phyloP scores from a whole-genome alignment of 2,797 vertebrate species.

The Lycodopsis pacificus region DNA sequence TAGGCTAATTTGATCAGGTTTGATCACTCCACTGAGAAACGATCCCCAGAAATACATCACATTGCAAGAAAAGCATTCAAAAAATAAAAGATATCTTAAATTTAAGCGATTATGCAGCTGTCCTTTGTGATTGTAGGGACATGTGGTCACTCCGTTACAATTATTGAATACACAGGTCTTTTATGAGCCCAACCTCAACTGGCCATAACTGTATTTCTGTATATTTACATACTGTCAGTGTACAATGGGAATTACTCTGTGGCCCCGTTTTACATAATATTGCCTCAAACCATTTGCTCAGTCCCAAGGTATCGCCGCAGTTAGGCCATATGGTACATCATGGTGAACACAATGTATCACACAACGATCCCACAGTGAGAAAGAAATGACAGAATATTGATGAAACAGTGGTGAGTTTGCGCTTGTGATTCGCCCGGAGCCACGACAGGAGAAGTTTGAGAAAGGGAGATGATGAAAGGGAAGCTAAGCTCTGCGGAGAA shows the following conservation, averaged over 20 bases:
- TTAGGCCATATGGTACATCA: conserved; percentile 70
- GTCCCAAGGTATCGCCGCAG: conserved; percentile 60
- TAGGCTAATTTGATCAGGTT: conserved; percentile 41
- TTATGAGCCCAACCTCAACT: not conserved
- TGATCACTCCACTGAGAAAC: conserved; percentile 31
- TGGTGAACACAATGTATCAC: conserved; percentile 72
- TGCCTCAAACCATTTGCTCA: conserved; percentile 62
- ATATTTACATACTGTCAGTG: conserved; percentile 49
- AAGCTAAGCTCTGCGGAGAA: conserved; percentile 75
- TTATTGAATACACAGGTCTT: conserved; percentile 1
- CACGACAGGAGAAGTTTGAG: conserved; percentile 72
- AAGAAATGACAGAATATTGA: conserved; percentile 81
- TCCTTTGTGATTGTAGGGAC: conserved; percentile 13
- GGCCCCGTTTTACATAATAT: conserved; percentile 62
- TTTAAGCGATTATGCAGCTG: not conserved
- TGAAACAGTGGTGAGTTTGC: conserved; percentile 75
- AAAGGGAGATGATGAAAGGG: conserved; percentile 82
- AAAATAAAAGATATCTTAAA: not conserved
- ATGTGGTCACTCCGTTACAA: not conserved
- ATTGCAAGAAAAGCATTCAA: not conserved
- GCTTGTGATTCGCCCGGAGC: conserved; percentile 71
- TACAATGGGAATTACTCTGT: conserved; percentile 41
- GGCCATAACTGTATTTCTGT: not conserved
- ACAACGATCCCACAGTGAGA: conserved; percentile 56
- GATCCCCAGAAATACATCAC: not conserved